phyloP scores from a whole-genome alignment of 92 coral and sea anemone genomes.

The Porites cylindrica region DNA sequence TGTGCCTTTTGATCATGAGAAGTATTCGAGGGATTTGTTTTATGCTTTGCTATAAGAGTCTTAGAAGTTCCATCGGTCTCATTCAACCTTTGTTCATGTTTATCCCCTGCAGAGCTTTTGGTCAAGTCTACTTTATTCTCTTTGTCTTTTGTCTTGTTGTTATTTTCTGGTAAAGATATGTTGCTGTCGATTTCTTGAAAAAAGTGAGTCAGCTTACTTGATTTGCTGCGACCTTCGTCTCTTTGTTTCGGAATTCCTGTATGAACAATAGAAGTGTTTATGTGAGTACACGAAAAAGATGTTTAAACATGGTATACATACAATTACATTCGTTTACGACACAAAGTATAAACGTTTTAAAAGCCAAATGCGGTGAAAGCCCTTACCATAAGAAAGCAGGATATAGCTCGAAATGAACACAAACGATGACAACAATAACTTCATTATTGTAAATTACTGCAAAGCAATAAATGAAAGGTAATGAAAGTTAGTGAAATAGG shows the following conservation, averaged over 20 bases:
- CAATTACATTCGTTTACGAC: too few relatives aligned
- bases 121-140: too few relatives aligned
- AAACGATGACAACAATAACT: not conserved
- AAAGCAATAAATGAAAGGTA: not conserved
- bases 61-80: not conserved
- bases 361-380: too few relatives aligned
- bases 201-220: not conserved
- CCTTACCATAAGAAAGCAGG: slow-evolving; percentile 14
- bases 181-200: slow-evolving; percentile 20
- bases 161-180: not conserved
- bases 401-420: not conserved
- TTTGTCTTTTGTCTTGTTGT: not conserved
- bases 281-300: not conserved
- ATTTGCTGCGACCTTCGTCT: not conserved
- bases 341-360: too few relatives aligned
- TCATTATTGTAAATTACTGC: slow-evolving; percentile 34
- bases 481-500: not conserved
- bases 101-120: not conserved
- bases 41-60: not conserved
- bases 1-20: slow-evolving; percentile 7
- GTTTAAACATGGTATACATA: too few relatives aligned
- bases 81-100: not conserved
- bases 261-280: not conserved
- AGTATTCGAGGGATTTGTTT: not conserved
- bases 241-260: slow-evolving; percentile 15